Evolutionary conservation across 2,113 vertebrate species (phyloP).

Genomic region (Patagioenas fasciata): DNA sequence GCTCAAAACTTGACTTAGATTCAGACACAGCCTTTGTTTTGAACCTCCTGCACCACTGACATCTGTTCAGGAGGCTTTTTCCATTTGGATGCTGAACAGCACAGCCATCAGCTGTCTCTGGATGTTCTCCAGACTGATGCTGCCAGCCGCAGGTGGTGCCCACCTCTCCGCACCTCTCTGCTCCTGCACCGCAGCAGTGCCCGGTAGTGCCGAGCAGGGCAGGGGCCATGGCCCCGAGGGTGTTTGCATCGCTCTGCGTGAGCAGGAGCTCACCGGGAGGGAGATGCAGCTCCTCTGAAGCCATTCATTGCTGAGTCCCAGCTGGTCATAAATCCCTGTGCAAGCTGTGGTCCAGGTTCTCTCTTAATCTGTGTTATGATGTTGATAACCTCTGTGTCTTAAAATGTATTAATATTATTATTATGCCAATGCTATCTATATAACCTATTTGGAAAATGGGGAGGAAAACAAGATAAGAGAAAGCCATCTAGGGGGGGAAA

Average conservation of each 20-base stretch:
- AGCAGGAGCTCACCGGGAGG: background rate
- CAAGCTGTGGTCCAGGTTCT: background rate
- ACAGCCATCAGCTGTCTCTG: background rate
- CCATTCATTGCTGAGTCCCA: background rate
- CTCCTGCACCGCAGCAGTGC: background rate
- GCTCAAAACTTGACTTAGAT: background rate
- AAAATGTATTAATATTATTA: background rate
- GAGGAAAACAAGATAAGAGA: background rate
- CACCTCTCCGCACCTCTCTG: background rate
- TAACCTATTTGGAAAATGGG: background rate
- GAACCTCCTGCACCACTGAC: background rate
- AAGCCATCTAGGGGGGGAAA: background rate
- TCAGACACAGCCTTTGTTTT: background rate
- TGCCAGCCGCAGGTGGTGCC: background rate
- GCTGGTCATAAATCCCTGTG: background rate
- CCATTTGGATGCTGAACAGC: background rate
- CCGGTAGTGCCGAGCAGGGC: background rate
- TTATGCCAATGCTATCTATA: background rate
- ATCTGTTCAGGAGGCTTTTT: slow-evolving; percentile 2
- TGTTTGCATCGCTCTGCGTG: background rate
- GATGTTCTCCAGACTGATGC: background rate
- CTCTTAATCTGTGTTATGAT: background rate
- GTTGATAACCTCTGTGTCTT: background rate
- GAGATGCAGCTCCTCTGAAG: background rate
- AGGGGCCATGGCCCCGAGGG: background rate